These are phyloP conservation scores for Gambelia wislizenii DNA, from an alignment of 2,797 vertebrate genomes.

Conservation along the genomic window DNA sequence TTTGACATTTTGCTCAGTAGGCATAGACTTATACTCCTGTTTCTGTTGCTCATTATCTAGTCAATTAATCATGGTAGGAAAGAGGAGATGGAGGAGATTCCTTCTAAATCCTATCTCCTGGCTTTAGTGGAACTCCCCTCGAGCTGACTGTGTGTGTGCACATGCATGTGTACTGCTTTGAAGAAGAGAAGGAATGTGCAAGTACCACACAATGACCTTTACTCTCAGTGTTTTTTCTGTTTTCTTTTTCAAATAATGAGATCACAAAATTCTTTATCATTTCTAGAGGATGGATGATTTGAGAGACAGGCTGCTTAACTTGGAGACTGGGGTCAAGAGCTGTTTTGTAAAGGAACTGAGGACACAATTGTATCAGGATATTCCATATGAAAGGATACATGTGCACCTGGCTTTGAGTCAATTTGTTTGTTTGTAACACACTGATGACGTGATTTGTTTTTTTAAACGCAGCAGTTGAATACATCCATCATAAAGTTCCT, in stretches of 20 bases:
- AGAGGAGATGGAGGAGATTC: background rate
- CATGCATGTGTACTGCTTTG: background rate
- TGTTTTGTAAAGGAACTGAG: accelerated
- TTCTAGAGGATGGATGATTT: background rate
- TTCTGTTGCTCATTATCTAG: background rate
- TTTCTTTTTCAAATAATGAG: background rate
- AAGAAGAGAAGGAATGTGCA: background rate
- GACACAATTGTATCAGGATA: background rate
- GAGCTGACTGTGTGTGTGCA: background rate
- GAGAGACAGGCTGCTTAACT: background rate
- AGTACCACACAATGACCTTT: background rate
- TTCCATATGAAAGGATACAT: background rate
- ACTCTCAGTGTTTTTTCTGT: background rate
- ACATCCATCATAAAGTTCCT: background rate
- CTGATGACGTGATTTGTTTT: background rate
- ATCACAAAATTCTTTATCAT: background rate
- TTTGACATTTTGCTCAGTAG: background rate
- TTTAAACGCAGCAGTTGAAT: background rate
- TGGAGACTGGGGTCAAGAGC: background rate
- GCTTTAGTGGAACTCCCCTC: background rate
- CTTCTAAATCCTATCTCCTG: background rate
- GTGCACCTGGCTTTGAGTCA: accelerated
- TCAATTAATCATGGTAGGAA: background rate
- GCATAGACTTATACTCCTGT: background rate
- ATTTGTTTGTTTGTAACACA: background rate